A percentile compares a stretch with the other conserved stretches of the same genome.
Conservation (phyloP, 1,140 invertebrate species). For the Melanaphis sacchari region DNA sequence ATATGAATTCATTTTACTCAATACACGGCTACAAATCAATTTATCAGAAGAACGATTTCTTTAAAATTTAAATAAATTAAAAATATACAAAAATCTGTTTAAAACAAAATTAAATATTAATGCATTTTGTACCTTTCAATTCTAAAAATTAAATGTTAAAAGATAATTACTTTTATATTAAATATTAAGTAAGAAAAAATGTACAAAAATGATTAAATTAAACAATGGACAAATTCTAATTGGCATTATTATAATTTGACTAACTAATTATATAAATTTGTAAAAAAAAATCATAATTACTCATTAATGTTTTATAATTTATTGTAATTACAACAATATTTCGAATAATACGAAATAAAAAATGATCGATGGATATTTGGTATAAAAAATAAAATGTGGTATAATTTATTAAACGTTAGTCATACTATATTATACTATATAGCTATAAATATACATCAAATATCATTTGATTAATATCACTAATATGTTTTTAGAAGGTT, state of each 20-base stretch:
- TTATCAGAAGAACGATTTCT: neutral
- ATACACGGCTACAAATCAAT: neutral
- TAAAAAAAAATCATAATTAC: constrained; percentile 16
- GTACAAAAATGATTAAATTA: neutral
- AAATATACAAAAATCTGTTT: neutral
- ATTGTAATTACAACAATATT: neutral
- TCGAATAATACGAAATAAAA: neutral
- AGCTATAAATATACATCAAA: neutral
- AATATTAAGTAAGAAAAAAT: neutral
- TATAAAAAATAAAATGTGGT: neutral
- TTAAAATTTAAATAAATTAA: neutral
- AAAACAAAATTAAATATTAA: neutral
- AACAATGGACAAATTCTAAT: neutral
- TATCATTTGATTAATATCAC: constrained; percentile 12
- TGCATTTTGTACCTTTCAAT: neutral
- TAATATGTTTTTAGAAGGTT: constrained; percentile 9
- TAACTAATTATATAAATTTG: neutral
- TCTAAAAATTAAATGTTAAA: neutral
- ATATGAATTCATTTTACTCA: neutral
- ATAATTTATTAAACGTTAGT: constrained; percentile 2
- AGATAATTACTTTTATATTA: neutral
- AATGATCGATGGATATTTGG: neutral
- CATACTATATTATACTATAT: neutral
- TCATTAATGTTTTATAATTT: neutral
- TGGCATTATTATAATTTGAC: neutral